Percentiles rank a stretch among this genome's conserved stretches.
These are phyloP conservation scores for Donacobius atricapilla DNA, from an alignment of 2,113 vertebrate species.

Conservation along the genomic window DNA sequence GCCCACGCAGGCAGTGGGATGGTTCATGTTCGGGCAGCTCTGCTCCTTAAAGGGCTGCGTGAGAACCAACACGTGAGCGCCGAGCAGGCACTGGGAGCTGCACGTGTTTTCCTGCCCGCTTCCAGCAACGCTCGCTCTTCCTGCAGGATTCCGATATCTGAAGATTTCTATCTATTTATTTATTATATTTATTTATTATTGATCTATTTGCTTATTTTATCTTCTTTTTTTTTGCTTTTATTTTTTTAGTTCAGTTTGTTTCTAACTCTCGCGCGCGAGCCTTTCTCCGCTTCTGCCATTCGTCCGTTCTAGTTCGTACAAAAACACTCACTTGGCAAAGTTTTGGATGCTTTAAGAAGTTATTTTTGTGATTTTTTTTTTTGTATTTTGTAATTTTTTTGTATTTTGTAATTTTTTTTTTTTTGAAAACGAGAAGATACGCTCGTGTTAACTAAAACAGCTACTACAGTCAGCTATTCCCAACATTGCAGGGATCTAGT, in stretches of 20 bases:
- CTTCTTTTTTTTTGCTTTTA: background rate
- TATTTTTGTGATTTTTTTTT: background rate
- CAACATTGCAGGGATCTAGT: background rate
- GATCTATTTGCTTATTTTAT: too few relatives aligned
- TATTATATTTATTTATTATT: background rate
- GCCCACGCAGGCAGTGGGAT: slow-evolving; percentile 14
- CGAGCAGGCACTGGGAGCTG: background rate
- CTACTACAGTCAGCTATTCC: background rate
- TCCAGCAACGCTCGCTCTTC: background rate
- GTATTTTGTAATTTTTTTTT: background rate
- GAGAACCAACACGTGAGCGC: background rate
- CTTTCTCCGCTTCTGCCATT: background rate
- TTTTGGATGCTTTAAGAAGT: background rate
- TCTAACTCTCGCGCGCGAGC: accelerated
- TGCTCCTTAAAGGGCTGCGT: background rate
- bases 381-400: background rate
- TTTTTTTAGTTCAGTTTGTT: background rate
- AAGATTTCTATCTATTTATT: background rate
- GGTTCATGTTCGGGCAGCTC: slow-evolving; percentile 21
- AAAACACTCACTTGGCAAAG: background rate
- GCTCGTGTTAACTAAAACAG: accelerated
- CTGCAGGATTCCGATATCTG: background rate
- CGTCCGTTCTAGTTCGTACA: background rate
- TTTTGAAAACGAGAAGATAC: background rate
- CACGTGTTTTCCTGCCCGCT: background rate